phyloP scores from a whole-genome alignment of 2,113 vertebrate species.

The Prionailurus bengalensis region DNA sequence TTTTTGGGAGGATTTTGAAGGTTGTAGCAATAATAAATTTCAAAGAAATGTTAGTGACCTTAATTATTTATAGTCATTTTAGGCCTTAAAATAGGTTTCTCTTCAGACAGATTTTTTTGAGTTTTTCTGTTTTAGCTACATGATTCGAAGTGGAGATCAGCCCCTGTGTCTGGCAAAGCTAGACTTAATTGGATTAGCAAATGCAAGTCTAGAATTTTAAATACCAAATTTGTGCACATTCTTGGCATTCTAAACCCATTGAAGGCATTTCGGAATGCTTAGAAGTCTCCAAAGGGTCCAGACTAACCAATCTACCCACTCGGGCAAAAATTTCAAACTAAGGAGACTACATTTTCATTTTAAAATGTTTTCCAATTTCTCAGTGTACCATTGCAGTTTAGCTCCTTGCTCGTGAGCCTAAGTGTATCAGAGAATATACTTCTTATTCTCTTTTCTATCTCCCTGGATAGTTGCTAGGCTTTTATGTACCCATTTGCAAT shows the following conservation, averaged over 20 bases:
- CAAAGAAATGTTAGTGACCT: background rate
- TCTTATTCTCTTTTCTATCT: background rate
- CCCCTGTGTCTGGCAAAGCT: constrained; percentile 84
- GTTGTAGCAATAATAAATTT: background rate
- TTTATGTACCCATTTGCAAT: background rate
- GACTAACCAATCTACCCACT: constrained; percentile 74
- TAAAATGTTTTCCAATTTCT: constrained; percentile 34
- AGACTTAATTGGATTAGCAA: constrained; percentile 87
- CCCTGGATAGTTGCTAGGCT: background rate
- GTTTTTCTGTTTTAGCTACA: constrained; percentile 80
- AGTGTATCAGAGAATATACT: background rate
- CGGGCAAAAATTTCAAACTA: constrained; percentile 58
- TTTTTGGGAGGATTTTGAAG: background rate
- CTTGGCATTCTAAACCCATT: constrained; percentile 84
- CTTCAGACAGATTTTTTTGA: constrained; percentile 72
- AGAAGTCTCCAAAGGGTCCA: constrained; percentile 74
- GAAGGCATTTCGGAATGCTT: constrained; percentile 81
- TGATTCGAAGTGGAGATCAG: constrained; percentile 81
- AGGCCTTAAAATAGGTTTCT: constrained; percentile 35
- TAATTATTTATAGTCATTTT: constrained; percentile 48
- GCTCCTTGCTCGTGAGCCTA: background rate
- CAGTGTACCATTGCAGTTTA: background rate
- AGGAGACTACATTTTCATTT: constrained; percentile 61
- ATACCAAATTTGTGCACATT: constrained; percentile 88
- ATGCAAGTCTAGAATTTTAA: constrained; percentile 86